These are phyloP conservation scores for Jordanella pulchra DNA, from an alignment of 2,797 vertebrate genomes.

Conservation along the genomic window DNA sequence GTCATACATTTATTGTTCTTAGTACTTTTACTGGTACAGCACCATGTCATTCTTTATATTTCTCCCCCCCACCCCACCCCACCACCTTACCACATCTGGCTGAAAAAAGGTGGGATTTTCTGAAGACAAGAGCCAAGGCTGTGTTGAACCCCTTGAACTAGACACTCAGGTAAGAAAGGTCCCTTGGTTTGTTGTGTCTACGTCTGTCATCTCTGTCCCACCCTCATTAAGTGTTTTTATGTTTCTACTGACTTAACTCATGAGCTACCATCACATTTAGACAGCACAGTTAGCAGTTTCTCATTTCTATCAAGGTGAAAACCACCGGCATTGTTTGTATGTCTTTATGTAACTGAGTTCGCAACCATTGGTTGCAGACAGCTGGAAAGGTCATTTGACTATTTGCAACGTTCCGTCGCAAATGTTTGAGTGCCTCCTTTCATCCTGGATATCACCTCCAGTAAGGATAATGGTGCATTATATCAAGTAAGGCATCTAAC, in stretches of 20 bases:
- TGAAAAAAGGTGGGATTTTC: slow-evolving; percentile 77
- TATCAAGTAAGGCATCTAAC: background rate
- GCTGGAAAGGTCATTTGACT: slow-evolving; percentile 4
- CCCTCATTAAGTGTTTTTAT: slow-evolving; percentile 12
- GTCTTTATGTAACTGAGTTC: background rate
- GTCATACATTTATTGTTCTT: background rate
- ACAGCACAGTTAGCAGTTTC: slow-evolving; percentile 10
- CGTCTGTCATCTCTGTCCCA: slow-evolving; percentile 20
- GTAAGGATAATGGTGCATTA: slow-evolving; percentile 11
- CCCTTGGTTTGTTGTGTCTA: slow-evolving; percentile 22
- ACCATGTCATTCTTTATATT: slow-evolving; percentile 76
- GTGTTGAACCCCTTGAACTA: slow-evolving; percentile 65
- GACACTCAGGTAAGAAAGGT: slow-evolving; percentile 78
- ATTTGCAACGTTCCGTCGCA: background rate
- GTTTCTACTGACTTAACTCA: slow-evolving; percentile 12
- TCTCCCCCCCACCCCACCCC: slow-evolving; percentile 45
- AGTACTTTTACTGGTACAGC: slow-evolving; percentile 35
- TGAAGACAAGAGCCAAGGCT: slow-evolving; percentile 70
- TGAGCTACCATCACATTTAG: background rate
- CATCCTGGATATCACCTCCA: background rate
- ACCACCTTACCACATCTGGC: slow-evolving; percentile 39
- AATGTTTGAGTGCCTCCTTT: slow-evolving; percentile 17
- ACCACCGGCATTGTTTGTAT: background rate
- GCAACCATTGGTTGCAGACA: background rate
- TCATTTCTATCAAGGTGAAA: slow-evolving; percentile 5